Base-by-base conservation (phyloP, 1,140 invertebrate species). In the Caenorhabditis inopinata region DNA sequence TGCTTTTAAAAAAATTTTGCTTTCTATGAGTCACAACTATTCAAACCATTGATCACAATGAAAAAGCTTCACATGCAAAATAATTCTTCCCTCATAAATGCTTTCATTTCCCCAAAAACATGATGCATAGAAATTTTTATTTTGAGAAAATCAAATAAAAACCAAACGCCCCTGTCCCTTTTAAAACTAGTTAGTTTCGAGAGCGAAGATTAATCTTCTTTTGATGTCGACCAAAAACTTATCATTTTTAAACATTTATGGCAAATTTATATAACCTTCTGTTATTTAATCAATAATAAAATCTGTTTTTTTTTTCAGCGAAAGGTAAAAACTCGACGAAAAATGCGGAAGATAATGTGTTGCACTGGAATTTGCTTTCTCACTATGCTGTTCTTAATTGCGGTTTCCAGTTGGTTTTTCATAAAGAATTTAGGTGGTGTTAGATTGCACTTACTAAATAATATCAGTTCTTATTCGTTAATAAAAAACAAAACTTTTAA, bases 351-450 rank as follows among this genome's bases (percentile, higher is more conserved):
- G n/a, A 5, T 68, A 9, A 38, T 68, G 58, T 68, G 58, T 16
- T 21, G 35, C 11, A 9, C 32, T n/a, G 58, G 58, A 68, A 6
- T 68, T 21, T n/a, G 2, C 32, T 35, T 29, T 32, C n/a, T 68
- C 32, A n/a, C 58, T 12, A 38, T 42, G n/a, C 16, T 68, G 7
- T 68, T 68, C 25, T 21, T 68, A 29, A 68, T 68, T 21, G 58
- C 58, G 23, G 58, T 68, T 11, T 68, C 58, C 58, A 68, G 58
- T 68, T 68, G 58, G 58, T 68, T 68, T 68, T 68, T 68, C 58
- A 16, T 68, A 7, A n/a, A 18, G 29, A 32, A 68, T 68, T 68
- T 68, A 68, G 58, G 58, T 68, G 58, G 58, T 68, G 29, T 68
- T 68, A 38, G 58, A 58, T 2, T 68, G 58, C 58, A 68, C 58